Evolutionary conservation across 2,797 vertebrate species (phyloP).

Genomic region (Eulemur mongoz): DNA sequence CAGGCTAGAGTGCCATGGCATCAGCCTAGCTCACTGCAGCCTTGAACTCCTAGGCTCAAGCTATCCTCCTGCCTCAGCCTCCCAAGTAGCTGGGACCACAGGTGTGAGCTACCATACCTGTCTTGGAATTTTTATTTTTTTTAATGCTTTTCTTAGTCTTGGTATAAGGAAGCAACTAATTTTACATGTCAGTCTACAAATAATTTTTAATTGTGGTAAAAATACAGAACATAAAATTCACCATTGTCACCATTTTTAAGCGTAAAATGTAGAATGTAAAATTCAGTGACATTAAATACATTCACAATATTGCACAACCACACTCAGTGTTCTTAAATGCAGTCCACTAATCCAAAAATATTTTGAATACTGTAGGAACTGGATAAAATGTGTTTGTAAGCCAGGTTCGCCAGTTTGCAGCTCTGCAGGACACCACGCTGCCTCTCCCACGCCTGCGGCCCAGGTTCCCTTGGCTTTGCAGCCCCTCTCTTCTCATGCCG

Average conservation of each 20-base stretch:
- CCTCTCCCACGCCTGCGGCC: neutral
- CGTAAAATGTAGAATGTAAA: neutral
- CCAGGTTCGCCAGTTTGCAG: neutral
- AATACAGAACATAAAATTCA: neutral
- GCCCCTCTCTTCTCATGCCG: neutral
- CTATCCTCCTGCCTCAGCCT: neutral
- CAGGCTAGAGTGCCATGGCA: neutral
- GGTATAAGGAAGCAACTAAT: neutral
- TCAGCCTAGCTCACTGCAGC: neutral
- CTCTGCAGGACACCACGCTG: neutral
- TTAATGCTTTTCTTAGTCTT: neutral
- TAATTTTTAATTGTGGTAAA: neutral
- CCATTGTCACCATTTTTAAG: neutral
- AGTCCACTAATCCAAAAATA: neutral
- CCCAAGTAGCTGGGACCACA: neutral
- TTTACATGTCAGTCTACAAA: neutral
- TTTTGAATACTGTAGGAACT: neutral
- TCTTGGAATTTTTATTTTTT: conserved; percentile 16
- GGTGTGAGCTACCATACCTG: neutral
- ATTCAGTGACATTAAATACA: neutral
- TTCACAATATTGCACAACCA: neutral
- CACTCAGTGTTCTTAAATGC: neutral
- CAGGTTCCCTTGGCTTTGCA: neutral
- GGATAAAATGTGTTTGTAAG: neutral
- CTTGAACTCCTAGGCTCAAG: neutral